Conservation (phyloP, 2,888 invertebrate species). For the Calameuta idolon region DNA sequence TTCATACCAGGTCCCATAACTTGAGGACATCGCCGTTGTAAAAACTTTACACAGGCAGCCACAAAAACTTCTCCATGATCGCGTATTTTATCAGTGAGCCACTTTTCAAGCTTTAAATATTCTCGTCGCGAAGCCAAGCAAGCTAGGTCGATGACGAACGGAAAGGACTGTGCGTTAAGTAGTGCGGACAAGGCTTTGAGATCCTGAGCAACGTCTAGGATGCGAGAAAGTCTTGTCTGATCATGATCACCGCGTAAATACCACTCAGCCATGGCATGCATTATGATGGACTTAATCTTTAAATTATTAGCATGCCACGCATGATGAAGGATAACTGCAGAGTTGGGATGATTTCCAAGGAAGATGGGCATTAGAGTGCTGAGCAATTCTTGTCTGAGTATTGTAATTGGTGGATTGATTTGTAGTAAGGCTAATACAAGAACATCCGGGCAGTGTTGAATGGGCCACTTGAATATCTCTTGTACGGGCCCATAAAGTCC, state of each 20-base stretch:
- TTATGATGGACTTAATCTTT: constrained; percentile 83
- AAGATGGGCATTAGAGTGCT: constrained; percentile 92
- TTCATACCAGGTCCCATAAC: constrained; percentile 81
- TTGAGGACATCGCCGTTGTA: constrained; percentile 91
- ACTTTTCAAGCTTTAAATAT: constrained; percentile 97
- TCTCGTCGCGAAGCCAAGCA: constrained; percentile 97
- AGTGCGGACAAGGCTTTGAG: constrained; percentile 90
- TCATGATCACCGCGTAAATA: constrained; percentile 93
- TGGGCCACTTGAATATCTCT: constrained; percentile 91
- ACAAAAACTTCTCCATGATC: constrained; percentile 95
- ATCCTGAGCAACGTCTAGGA: constrained; percentile 97
- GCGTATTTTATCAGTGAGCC: constrained; percentile 96
- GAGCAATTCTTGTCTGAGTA: constrained; percentile 87
- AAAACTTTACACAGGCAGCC: constrained; percentile 86
- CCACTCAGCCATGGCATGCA: constrained; percentile 99
- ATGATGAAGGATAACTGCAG: constrained; percentile 94
- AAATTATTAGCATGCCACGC: constrained; percentile 90
- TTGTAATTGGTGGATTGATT: constrained; percentile 83
- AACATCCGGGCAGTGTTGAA: constrained; percentile 95
- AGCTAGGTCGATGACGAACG: constrained; percentile 98
- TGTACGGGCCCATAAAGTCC: constrained; percentile 86
- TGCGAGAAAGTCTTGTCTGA: constrained; percentile 91
- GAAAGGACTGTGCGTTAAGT: constrained; percentile 89
- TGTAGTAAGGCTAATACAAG: constrained; percentile 90
- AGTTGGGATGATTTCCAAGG: constrained; percentile 95